Evolutionary conservation across 92 coral and sea anemone species (phyloP).

Genomic region (Epizoanthus rinbou): DNA sequence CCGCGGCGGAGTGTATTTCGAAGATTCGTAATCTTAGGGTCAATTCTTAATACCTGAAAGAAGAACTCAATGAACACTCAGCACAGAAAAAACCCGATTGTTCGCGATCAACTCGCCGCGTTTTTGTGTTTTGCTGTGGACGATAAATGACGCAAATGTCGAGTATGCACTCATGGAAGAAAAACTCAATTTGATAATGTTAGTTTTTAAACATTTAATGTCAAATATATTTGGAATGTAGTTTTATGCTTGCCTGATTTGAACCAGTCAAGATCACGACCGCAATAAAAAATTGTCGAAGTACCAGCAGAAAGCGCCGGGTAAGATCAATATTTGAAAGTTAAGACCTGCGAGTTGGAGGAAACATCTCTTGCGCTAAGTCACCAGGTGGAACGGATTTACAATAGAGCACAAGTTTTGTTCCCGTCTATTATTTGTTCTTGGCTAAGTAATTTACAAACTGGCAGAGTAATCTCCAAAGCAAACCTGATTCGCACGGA

Average conservation of each 20-base stretch:
- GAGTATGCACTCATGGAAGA: too few relatives aligned
- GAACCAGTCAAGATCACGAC: not conserved
- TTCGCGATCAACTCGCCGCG: too few relatives aligned
- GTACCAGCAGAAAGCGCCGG: constrained; percentile 8
- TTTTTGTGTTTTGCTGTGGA: too few relatives aligned
- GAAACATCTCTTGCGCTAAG: not conserved
- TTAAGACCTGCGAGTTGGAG: not conserved
- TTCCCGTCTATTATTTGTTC: constrained; percentile 3
- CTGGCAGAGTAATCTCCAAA: not conserved
- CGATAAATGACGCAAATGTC: too few relatives aligned
- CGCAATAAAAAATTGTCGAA: not conserved
- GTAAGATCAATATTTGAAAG: constrained; percentile 26
- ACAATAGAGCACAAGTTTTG: constrained; percentile 27
- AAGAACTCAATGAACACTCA: too few relatives aligned
- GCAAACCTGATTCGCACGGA: not conserved
- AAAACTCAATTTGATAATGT: too few relatives aligned
- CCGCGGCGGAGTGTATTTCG: too few relatives aligned
- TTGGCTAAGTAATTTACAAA: not conserved
- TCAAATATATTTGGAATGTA: not conserved
- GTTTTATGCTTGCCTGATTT: constrained; percentile 1
- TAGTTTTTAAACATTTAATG: too few relatives aligned
- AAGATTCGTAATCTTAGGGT: too few relatives aligned
- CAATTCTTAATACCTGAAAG: too few relatives aligned
- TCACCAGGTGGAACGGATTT: constrained; percentile 37
- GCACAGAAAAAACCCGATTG: too few relatives aligned